Evolutionary conservation across 2,113 vertebrate genomes (phyloP).

Genomic region (Brevimyrus niger): DNA sequence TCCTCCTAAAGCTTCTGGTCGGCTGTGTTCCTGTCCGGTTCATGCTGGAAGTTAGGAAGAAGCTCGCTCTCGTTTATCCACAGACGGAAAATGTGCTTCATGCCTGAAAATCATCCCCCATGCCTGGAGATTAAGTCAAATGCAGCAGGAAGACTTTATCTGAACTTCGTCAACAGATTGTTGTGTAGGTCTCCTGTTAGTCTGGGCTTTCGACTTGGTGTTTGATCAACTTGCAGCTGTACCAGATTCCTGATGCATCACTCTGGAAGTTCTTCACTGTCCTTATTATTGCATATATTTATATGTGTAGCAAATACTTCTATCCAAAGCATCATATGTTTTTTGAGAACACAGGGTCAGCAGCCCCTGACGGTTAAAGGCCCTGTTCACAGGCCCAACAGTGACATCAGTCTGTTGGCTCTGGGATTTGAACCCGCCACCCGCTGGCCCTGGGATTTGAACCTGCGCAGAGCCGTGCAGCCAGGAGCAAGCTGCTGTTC

Average conservation of each 20-base stretch:
- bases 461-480: not conserved
- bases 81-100: not conserved
- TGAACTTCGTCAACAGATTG: not conserved
- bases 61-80: not conserved
- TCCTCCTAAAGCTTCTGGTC: not conserved
- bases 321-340: not conserved
- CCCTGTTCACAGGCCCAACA: no score
- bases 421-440: not conserved
- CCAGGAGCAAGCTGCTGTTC: not conserved
- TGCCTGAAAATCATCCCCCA: not conserved
- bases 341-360: not conserved
- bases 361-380: not conserved
- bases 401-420: not conserved
- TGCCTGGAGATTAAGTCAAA: not conserved
- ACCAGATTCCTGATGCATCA: not conserved
- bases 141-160: not conserved
- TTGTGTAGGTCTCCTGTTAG: not conserved
- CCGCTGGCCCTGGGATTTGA: no score
- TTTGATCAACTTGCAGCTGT: not conserved
- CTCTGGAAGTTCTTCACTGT: not conserved
- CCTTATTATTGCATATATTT: not conserved
- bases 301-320: not conserved
- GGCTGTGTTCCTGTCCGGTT: not conserved
- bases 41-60: not conserved
- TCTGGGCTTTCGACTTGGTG: not conserved